Evolutionary conservation across 2,113 vertebrate genomes (phyloP).

Genomic region (Phaethon lepturus): DNA sequence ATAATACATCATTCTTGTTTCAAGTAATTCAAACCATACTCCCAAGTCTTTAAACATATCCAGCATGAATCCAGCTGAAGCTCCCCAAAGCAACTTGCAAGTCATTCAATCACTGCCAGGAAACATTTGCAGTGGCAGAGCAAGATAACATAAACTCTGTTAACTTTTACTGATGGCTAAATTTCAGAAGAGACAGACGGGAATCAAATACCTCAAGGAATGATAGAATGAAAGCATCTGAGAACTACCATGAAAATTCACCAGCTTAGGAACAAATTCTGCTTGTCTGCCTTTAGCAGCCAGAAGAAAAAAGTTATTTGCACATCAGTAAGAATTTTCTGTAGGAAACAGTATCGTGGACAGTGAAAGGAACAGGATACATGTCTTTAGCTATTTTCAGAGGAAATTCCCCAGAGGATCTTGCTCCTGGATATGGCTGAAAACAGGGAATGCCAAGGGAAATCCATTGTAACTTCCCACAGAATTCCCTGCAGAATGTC

Average conservation of each 20-base stretch:
- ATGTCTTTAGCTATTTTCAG: background rate
- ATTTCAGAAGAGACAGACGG: background rate
- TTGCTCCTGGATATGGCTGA: background rate
- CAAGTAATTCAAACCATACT: conserved; percentile 57
- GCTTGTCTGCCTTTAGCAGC: background rate
- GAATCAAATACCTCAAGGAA: background rate
- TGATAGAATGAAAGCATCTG: background rate
- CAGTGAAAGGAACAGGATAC: background rate
- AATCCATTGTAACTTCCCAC: background rate
- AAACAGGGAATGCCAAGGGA: background rate
- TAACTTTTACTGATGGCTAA: background rate
- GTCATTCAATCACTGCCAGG: background rate
- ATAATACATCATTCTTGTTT: conserved; percentile 46
- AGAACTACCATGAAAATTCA: background rate
- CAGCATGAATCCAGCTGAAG: conserved; percentile 8
- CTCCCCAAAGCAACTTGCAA: conserved; percentile 22
- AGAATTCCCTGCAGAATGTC: background rate
- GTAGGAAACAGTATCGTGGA: background rate
- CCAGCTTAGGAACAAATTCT: background rate
- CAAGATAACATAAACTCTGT: background rate
- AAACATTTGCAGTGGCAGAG: background rate
- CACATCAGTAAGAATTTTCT: background rate
- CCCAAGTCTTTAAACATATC: background rate
- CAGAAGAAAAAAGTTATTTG: background rate
- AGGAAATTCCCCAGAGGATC: background rate